These are phyloP conservation scores for Hipposideros larvatus DNA, from an alignment of 2,797 vertebrate species.

Conservation along the genomic window DNA sequence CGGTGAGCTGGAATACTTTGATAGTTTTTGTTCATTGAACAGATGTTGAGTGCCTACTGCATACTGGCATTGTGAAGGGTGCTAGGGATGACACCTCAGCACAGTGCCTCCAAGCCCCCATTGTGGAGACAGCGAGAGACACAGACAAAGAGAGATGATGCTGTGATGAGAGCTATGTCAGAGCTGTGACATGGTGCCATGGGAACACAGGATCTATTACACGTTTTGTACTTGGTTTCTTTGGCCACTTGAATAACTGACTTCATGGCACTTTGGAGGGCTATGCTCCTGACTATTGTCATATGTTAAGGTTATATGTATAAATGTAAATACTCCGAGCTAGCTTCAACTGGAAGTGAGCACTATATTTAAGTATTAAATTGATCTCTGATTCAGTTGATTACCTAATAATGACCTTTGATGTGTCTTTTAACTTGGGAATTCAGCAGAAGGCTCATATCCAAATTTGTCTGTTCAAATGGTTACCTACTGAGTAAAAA, in stretches of 20 bases:
- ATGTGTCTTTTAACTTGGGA: constrained; percentile 60
- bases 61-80: background rate
- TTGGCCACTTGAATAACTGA: background rate
- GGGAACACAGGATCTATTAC: constrained; percentile 7
- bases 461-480: constrained; percentile 41
- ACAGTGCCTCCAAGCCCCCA: background rate
- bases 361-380: constrained; percentile 35
- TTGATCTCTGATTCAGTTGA: constrained; percentile 36
- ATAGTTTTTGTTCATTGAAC: constrained; percentile 8
- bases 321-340: constrained; percentile 14
- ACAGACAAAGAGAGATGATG: background rate
- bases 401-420: background rate
- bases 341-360: constrained; percentile 33
- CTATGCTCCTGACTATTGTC: background rate
- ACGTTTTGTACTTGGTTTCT: constrained; percentile 8
- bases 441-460: background rate
- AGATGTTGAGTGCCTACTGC: background rate
- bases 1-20: constrained; percentile 5
- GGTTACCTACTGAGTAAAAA: background rate
- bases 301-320: background rate
- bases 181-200: background rate
- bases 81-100: background rate
- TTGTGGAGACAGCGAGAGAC: background rate
- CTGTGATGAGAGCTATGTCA: background rate
- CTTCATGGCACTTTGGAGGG: background rate